Base-by-base conservation (phyloP, 2,113 vertebrate species). In the Phalacrocorax brasilianus region DNA sequence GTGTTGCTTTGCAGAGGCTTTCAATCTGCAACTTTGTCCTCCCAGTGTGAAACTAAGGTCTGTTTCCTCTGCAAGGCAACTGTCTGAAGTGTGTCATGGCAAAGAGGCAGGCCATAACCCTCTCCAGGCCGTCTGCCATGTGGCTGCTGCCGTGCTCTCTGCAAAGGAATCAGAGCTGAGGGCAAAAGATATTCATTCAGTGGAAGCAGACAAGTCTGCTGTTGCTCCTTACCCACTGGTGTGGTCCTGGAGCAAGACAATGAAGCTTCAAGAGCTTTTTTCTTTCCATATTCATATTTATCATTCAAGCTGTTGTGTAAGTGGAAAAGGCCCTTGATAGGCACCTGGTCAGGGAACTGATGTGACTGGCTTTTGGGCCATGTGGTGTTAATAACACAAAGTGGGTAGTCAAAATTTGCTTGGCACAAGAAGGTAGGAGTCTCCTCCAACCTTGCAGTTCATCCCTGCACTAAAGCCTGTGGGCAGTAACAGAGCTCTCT, bases 91-190 rank as follows among this genome's bases (percentile, higher is more conserved):
- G 0, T 65, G 62, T 58, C 81, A 72, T 0, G 0, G 35, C 38
- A 40, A 68, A 76, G 70, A 68, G 62, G 70, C 55, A 13, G 1
- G 23, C 61, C 2, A 1, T 52, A 40, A 63, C 15, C 52, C 47
- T 87, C 35, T 49, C 33, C 35, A 72, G 74, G 35, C 56, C 15
- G 32, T n/a, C 47, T 80, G 82, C 78, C 58, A 68, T 44, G 45
- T 2, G 9, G 44, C 58, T 3, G 1, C 30, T 67, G 56, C 53
- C 4, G 0, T 0, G 0, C 14, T 35, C 7, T 40, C 68, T 70
- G 40, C 27, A 15, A 16, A 6, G 0, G 17, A 88, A 73, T 30
- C 0, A 0, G 66, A 90, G 85, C 58, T 79, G 45, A 85, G 35
- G 52, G 74, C 20, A 16, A 74, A 27, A 76, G 24, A n/a, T 1